phyloP scores from a whole-genome alignment of 2,797 vertebrate species.

The Sebastiscus tertius region DNA sequence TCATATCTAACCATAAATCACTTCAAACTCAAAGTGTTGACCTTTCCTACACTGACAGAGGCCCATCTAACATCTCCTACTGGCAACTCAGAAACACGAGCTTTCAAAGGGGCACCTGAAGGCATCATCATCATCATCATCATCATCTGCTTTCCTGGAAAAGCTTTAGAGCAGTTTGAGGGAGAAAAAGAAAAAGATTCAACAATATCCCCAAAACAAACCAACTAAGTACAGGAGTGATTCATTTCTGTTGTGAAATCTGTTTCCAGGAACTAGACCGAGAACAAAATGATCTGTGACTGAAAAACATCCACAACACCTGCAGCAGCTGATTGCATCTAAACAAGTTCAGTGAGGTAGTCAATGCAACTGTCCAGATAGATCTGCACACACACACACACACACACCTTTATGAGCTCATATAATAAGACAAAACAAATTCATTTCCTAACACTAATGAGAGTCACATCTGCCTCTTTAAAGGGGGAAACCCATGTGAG shows the following conservation, averaged over 20 bases:
- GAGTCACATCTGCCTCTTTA: neutral
- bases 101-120: neutral
- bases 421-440: neutral
- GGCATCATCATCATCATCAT: conserved; percentile 1
- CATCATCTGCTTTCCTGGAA: conserved; percentile 8
- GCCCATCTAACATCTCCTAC: neutral
- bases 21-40: no score
- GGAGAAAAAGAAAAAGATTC: neutral
- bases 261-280: conserved; percentile 34
- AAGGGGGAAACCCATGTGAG: neutral
- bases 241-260: conserved; percentile 3
- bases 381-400: neutral
- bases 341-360: neutral
- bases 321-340: neutral
- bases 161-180: neutral
- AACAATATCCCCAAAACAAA: neutral
- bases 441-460: neutral
- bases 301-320: neutral
- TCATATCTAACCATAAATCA: accelerated
- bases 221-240: neutral
- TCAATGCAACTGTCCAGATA: neutral
- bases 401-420: neutral
- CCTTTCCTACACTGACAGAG: neutral
- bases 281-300: conserved; percentile 18
- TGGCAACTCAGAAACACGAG: neutral